phyloP scores from a whole-genome alignment of 2,797 vertebrate genomes.

The Xyrichtys novacula region DNA sequence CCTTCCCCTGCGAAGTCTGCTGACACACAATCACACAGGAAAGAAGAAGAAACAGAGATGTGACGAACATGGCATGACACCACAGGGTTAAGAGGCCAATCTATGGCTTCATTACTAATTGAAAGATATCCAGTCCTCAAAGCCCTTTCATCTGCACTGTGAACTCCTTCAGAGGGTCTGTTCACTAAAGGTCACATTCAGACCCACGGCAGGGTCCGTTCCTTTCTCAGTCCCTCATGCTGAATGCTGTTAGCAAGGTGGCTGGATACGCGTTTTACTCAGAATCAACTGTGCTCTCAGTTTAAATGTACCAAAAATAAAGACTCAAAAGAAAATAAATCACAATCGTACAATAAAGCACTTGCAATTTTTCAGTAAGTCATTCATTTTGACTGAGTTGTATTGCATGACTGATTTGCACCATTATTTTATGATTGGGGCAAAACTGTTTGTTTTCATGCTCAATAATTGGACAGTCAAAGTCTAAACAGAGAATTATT shows the following conservation, averaged over 20 bases:
- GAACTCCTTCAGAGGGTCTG: conserved; percentile 63
- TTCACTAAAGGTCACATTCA: conserved; percentile 74
- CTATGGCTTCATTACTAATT: conserved; percentile 83
- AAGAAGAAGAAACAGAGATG: conserved; percentile 48
- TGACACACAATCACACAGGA: conserved; percentile 39
- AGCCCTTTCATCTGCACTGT: conserved; percentile 74
- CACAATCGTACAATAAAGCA: background rate
- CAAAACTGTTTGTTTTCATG: conserved; percentile 8
- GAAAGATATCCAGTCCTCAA: conserved; percentile 67
- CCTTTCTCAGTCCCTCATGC: conserved; percentile 37
- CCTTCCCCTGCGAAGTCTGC: conserved; percentile 41
- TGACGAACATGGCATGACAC: conserved; percentile 39
- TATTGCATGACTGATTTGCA: conserved; percentile 10
- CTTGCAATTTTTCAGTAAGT: background rate
- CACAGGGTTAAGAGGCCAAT: conserved; percentile 67
- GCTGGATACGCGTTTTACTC: background rate
- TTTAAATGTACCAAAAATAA: conserved; percentile 6
- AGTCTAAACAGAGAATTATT: conserved; percentile 6
- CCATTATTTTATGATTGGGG: conserved; percentile 1
- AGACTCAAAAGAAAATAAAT: background rate
- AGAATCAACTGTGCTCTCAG: background rate
- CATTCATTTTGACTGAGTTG: background rate
- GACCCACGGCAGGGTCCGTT: conserved; percentile 33
- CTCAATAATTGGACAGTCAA: conserved; percentile 10
- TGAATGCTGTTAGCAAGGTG: conserved; percentile 26